A percentile compares a stretch with the other conserved stretches of the same genome.
These are phyloP conservation scores for Hucho hucho DNA, from an alignment of 2,113 vertebrate genomes.

Conservation along the genomic window DNA sequence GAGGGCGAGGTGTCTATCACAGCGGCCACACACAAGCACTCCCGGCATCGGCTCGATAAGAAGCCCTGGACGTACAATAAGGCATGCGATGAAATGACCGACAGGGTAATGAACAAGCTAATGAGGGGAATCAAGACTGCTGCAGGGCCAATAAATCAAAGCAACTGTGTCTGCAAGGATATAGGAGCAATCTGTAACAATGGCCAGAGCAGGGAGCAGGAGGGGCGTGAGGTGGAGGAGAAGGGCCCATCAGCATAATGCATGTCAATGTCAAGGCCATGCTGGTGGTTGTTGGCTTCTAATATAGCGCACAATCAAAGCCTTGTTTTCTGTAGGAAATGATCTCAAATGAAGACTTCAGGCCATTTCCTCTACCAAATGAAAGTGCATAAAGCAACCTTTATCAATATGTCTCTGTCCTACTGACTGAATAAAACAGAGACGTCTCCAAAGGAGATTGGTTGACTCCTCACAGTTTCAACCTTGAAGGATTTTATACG, in stretches of 20 bases:
- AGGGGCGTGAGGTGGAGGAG: background rate
- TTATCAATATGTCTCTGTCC: too few species aligned
- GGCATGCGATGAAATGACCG: constrained; percentile 54
- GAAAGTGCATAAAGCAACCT: background rate
- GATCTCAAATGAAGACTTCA: background rate
- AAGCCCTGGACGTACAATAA: constrained; percentile 41
- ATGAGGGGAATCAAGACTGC: constrained; percentile 67
- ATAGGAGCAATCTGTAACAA: constrained; percentile 61
- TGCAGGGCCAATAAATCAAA: constrained; percentile 69
- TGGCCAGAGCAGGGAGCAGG: constrained; percentile 37
- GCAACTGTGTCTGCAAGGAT: constrained; percentile 63
- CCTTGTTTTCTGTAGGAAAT: constrained; percentile 13
- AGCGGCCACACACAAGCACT: background rate
- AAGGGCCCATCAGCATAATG: constrained; percentile 27
- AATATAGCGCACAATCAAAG: constrained; percentile 2
- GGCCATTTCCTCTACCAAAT: background rate
- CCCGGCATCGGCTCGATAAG: constrained; percentile 40
- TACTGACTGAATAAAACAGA: background rate
- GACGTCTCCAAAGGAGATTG: background rate
- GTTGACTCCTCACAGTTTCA: background rate
- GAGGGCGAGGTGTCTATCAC: constrained; percentile 32
- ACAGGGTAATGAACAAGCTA: constrained; percentile 70
- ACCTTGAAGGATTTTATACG: background rate
- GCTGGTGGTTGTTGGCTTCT: constrained; percentile 30
- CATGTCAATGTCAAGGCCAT: constrained; percentile 55